These are phyloP conservation scores for Orussus abietinus DNA, from an alignment of 1,140 invertebrate genomes.

Conservation along the genomic window DNA sequence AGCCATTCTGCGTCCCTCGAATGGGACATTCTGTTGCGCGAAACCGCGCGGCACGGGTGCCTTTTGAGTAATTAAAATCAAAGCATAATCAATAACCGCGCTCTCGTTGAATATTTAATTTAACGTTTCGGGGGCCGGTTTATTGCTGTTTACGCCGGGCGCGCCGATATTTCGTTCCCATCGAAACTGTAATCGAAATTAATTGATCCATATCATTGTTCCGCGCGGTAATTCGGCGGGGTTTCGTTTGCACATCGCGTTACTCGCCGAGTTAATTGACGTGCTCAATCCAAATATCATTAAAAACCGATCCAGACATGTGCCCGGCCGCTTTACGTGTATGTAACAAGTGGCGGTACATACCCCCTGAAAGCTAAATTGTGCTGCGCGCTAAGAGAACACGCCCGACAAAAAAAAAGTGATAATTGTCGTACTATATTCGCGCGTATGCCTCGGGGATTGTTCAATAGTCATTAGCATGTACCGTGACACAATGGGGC, in stretches of 20 bases:
- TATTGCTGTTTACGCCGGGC: not conserved
- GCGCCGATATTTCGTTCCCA: not conserved
- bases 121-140: too few species aligned
- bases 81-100: conserved; percentile 8
- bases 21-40: too few species aligned
- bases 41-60: too few species aligned
- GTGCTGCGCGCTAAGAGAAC: conserved; percentile 1
- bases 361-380: conserved; percentile 18
- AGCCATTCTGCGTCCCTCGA: too few species aligned
- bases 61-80: conserved; percentile 2
- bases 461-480: conserved; percentile 15
- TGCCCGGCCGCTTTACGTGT: conserved; percentile 12
- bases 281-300: conserved; percentile 29
- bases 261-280: conserved; percentile 28
- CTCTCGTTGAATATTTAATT: not conserved
- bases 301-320: conserved; percentile 17
- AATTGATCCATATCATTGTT: conserved; percentile 11
- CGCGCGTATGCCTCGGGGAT: too few species aligned
- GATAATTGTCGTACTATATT: too few species aligned
- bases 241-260: conserved; percentile 23
- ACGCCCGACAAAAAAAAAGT: too few species aligned
- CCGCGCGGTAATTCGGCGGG: conserved; percentile 22
- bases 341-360: conserved; percentile 12
- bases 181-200: not conserved
- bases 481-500: too few species aligned